Conservation (phyloP, 2,888 invertebrate genomes). For the Drosophila formosana region DNA sequence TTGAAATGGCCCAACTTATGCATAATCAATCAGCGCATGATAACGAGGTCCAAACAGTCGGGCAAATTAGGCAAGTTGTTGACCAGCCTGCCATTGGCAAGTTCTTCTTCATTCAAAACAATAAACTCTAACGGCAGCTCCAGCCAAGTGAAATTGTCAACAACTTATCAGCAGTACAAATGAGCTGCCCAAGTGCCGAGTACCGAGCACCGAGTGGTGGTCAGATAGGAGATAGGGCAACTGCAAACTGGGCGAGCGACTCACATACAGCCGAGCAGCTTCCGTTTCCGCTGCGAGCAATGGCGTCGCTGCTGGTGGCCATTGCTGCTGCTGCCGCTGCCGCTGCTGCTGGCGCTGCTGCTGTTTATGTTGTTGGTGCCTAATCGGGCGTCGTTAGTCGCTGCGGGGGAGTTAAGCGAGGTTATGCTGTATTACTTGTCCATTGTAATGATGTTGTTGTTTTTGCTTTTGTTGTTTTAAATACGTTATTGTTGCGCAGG, state of each 20-base stretch:
- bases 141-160: constrained; percentile 60
- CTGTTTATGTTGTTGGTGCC: constrained; percentile 30
- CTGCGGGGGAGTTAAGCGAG: constrained; percentile 42
- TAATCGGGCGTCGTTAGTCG: constrained; percentile 72
- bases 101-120: constrained; percentile 37
- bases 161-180: constrained; percentile 64
- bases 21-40: constrained; percentile 52
- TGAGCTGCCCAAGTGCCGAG: constrained; percentile 33
- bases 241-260: constrained; percentile 16
- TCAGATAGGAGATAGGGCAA: constrained; percentile 8
- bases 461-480: constrained; percentile 65
- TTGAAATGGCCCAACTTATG: constrained; percentile 14
- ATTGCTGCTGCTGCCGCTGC: constrained; percentile 27
- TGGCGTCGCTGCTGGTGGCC: constrained; percentile 44
- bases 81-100: constrained; percentile 1
- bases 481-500: constrained; percentile 73
- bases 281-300: constrained; percentile 56
- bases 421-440: constrained; percentile 53
- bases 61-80: constrained; percentile 55
- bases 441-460: constrained; percentile 56
- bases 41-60: constrained; percentile 42
- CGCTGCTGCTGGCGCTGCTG: not conserved
- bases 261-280: constrained; percentile 43
- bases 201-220: not conserved
- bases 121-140: constrained; percentile 37